Evolutionary conservation across 2,797 vertebrate species (phyloP).

Genomic region (Epinephelus coioides): DNA sequence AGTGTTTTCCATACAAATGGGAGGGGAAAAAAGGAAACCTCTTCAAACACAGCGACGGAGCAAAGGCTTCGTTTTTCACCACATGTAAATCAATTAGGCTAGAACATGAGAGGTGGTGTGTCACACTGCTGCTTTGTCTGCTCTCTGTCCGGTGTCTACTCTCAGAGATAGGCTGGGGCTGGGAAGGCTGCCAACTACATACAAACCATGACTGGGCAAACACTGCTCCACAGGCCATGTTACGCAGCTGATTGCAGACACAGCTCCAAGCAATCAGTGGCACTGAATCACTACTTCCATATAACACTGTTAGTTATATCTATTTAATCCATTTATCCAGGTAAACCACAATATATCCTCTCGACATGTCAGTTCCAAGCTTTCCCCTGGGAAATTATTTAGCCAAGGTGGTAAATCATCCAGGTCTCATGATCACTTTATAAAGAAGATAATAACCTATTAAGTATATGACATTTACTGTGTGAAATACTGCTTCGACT

Average conservation of each 20-base stretch:
- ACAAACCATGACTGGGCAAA: constrained; percentile 68
- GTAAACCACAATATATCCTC: constrained; percentile 10
- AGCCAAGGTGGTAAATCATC: background rate
- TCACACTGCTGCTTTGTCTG: constrained; percentile 71
- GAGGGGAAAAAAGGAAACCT: background rate
- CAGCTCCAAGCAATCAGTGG: constrained; percentile 29
- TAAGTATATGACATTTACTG: background rate
- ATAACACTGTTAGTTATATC: constrained; percentile 36
- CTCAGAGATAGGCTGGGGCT: constrained; percentile 51
- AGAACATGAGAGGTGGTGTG: constrained; percentile 61
- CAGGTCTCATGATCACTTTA: constrained; percentile 32
- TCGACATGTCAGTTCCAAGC: constrained; percentile 1
- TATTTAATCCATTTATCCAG: constrained; percentile 27
- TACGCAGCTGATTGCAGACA: constrained; percentile 43
- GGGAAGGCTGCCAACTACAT: constrained; percentile 66
- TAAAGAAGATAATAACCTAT: background rate
- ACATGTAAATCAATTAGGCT: constrained; percentile 68
- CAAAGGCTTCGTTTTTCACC: constrained; percentile 43
- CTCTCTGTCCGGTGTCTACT: constrained; percentile 53
- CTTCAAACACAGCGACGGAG: constrained; percentile 23
- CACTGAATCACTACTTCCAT: constrained; percentile 36
- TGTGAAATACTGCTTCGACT: constrained; percentile 3
- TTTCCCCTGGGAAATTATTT: constrained; percentile 3
- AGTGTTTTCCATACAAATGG: background rate
- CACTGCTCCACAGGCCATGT: constrained; percentile 36